Evolutionary conservation across 1,140 invertebrate genomes (phyloP).

Genomic region (Cydia amplana): DNA sequence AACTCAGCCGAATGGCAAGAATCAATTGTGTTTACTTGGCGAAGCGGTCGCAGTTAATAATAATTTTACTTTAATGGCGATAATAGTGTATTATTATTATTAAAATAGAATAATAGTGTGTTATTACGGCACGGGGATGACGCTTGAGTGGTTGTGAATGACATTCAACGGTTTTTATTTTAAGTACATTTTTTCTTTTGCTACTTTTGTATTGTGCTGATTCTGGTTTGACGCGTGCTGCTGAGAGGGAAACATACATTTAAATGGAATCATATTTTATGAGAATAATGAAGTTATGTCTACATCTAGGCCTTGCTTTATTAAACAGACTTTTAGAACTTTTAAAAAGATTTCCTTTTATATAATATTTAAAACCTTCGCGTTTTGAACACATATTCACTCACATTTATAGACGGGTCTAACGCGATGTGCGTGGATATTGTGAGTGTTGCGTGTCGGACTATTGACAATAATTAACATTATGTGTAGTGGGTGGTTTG

Average conservation of each 20-base stretch:
- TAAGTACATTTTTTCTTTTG: slow-evolving; percentile 56
- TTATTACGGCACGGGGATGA: slow-evolving; percentile 71
- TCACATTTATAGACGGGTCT: too few relatives aligned
- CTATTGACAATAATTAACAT: too few relatives aligned
- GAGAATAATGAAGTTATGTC: neutral
- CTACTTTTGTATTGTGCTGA: slow-evolving; percentile 50
- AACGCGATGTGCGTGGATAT: too few relatives aligned
- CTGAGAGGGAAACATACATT: slow-evolving; percentile 9
- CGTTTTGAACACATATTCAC: too few relatives aligned
- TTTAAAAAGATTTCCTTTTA: too few relatives aligned
- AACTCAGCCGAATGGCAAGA: slow-evolving; percentile 69
- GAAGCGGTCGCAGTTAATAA: slow-evolving; percentile 62
- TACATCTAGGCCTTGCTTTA: neutral
- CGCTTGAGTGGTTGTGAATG: slow-evolving; percentile 71
- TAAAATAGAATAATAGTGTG: slow-evolving; percentile 69
- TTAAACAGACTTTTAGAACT: too few relatives aligned
- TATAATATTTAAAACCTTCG: too few relatives aligned
- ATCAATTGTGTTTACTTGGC: slow-evolving; percentile 71
- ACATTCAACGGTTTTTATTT: slow-evolving; percentile 68
- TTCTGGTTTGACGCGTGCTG: slow-evolving; percentile 36
- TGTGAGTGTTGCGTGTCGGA: too few relatives aligned
- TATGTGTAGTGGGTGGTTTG: too few relatives aligned
- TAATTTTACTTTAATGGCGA: slow-evolving; percentile 70
- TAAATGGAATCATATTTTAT: slow-evolving; percentile 1
- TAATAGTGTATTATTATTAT: slow-evolving; percentile 67